phyloP scores from a whole-genome alignment of 2,797 vertebrate genomes.

The Syngnathus acus region DNA sequence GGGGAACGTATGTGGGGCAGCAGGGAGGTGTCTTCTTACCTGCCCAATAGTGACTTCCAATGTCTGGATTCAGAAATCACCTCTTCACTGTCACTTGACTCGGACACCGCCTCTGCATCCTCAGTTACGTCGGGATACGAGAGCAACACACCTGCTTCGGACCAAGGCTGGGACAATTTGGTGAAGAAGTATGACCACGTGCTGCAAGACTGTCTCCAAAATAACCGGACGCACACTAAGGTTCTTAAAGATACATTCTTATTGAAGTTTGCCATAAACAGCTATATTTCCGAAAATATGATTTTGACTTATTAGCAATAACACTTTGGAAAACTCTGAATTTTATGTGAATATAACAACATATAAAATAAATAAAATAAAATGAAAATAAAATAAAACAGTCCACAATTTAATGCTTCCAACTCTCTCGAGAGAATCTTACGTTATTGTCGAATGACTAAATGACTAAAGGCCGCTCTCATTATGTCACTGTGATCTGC shows the following conservation, averaged over 20 bases:
- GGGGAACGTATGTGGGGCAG: slow-evolving; percentile 35
- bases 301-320: no score
- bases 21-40: slow-evolving; percentile 20
- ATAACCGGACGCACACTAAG: slow-evolving; percentile 72
- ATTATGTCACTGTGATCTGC: slow-evolving; percentile 16
- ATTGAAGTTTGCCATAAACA: background rate
- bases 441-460: background rate
- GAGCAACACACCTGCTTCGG: slow-evolving; percentile 59
- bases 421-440: background rate
- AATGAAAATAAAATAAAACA: background rate
- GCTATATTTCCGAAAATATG: no score
- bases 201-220: slow-evolving; percentile 75
- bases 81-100: slow-evolving; percentile 72
- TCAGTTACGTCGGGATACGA: slow-evolving; percentile 79
- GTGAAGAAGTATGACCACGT: slow-evolving; percentile 73
- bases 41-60: slow-evolving; percentile 46
- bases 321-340: no score
- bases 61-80: slow-evolving; percentile 63
- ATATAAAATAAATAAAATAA: no score
- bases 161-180: slow-evolving; percentile 69
- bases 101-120: slow-evolving; percentile 66
- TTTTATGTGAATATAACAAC: no score
- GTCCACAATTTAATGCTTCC: background rate
- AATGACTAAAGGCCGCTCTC: background rate
- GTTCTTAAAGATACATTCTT: slow-evolving; percentile 42